Evolutionary conservation across 1,140 invertebrate species (phyloP), one percentile per base, ranked within the genome.

Genomic region (Helicoverpa zea): DNA sequence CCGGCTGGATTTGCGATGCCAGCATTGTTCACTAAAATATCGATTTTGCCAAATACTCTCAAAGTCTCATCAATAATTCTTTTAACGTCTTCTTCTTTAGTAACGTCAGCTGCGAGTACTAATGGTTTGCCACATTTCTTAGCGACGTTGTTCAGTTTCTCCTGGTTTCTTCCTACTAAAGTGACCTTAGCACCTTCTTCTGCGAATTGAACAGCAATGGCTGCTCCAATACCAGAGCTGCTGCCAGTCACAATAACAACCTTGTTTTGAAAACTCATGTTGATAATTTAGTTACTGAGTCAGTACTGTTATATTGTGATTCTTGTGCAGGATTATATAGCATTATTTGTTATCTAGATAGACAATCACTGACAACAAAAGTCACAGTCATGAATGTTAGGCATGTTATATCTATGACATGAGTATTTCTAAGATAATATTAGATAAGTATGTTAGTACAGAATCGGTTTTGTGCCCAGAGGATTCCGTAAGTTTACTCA

Each of bases 211-310:
- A 97, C 85, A 0, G 97, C 98, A n/a, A 97, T 97, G 2, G 96
- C 97, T 18, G 97, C 96, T 61, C 98, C 98, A 83, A 98, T 98
- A 5, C 98, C 98, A 29, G 97, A 98, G 89, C 97, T 98, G 1
- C 97, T 97, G 66, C 98, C 98, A 3, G 97, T 97, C 66, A 97
- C 96, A n/a, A 97, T 86, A 0, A 97, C 95, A 9, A 97, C 96
- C 95, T 97, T 97, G 13, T 94, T 95, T 23, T 47, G 29, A 12
- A 83, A 85, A 72, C 59, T 83, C 84, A 87, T 85, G 13, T 35
- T 43, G 13, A 29, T 61, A 29, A 3, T 35, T 29, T 12, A 14
- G 13, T 14, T 63, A 14, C 59, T 35, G 12, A 14, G 9, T 30
- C 52, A 54, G 13, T 54, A 7, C 10, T 16, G 10, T 7, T 16